These are phyloP conservation scores for Megamerina dolium DNA, from an alignment of 2,888 invertebrate genomes.

Conservation along the genomic window DNA sequence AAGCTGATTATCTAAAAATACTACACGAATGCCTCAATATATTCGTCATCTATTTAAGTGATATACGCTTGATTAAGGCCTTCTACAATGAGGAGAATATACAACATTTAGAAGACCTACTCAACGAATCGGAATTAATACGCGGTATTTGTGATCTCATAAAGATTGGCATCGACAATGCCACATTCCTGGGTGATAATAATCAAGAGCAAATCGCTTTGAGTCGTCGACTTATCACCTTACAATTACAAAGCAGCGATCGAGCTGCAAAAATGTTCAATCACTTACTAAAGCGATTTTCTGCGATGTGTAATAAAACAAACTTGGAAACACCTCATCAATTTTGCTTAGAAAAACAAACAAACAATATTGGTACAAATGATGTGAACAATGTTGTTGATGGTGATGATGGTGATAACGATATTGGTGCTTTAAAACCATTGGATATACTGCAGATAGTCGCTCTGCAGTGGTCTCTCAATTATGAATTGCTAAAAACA, in stretches of 20 bases:
- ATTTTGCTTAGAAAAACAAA: not conserved
- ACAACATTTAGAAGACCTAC: slow-evolving; percentile 40
- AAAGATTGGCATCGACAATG: slow-evolving; percentile 46
- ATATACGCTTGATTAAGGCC: slow-evolving; percentile 42
- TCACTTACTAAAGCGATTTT: slow-evolving; percentile 25
- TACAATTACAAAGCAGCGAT: slow-evolving; percentile 40
- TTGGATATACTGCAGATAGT: slow-evolving; percentile 39
- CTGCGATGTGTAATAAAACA: slow-evolving; percentile 23
- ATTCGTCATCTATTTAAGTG: slow-evolving; percentile 43
- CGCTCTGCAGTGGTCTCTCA: slow-evolving; percentile 45
- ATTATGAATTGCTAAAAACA: slow-evolving; percentile 40
- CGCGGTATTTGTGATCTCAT: slow-evolving; percentile 44
- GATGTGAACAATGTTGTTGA: slow-evolving; percentile 7
- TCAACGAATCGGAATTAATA: slow-evolving; percentile 38
- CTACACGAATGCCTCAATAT: slow-evolving; percentile 43
- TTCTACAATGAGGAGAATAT: slow-evolving; percentile 47
- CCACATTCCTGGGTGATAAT: slow-evolving; percentile 41
- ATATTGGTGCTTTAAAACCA: slow-evolving; percentile 23
- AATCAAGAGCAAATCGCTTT: slow-evolving; percentile 34
- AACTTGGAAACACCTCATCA: no score
- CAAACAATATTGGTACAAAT: slow-evolving; percentile 17
- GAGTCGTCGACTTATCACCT: slow-evolving; percentile 36
- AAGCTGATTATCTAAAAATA: slow-evolving; percentile 15
- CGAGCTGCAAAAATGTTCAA: slow-evolving; percentile 36
- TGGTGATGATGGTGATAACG: not conserved